phyloP scores from a whole-genome alignment of 2,888 invertebrate genomes.

The Maniola hyperantus region DNA sequence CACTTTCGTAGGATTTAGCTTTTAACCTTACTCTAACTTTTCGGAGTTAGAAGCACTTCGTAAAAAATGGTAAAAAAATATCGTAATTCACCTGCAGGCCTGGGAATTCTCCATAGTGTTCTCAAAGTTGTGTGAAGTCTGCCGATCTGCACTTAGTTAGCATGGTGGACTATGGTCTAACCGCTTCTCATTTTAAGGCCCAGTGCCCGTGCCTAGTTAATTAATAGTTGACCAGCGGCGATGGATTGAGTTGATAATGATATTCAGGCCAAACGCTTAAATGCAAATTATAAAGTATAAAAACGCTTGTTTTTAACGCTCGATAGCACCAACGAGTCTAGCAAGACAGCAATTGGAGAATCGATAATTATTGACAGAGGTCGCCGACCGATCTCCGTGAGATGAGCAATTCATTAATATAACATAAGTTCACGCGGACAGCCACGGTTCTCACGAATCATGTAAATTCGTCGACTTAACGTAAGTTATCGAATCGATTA shows the following conservation, averaged over 20 bases:
- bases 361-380: conserved; percentile 66
- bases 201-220: too few relatives aligned
- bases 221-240: too few relatives aligned
- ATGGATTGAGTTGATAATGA: background rate
- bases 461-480: conserved; percentile 82
- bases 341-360: conserved; percentile 33
- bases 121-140: too few relatives aligned
- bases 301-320: background rate
- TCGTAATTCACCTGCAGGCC: too few relatives aligned
- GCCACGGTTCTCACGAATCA: conserved; percentile 80
- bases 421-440: conserved; percentile 80
- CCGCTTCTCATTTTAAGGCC: too few relatives aligned
- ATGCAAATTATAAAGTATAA: conserved; percentile 6
- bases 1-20: too few relatives aligned
- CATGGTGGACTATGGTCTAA: too few relatives aligned
- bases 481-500: conserved; percentile 82
- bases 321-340: conserved; percentile 28
- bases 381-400: conserved; percentile 61
- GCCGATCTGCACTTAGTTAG: too few relatives aligned
- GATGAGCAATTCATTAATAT: conserved; percentile 81
- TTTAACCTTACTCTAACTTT: too few relatives aligned
- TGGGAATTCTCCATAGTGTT: too few relatives aligned
- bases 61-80: too few relatives aligned
- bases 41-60: too few relatives aligned
- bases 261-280: background rate